Conservation (phyloP, 2,888 invertebrate genomes). For the Megalurothrips usitatus region DNA sequence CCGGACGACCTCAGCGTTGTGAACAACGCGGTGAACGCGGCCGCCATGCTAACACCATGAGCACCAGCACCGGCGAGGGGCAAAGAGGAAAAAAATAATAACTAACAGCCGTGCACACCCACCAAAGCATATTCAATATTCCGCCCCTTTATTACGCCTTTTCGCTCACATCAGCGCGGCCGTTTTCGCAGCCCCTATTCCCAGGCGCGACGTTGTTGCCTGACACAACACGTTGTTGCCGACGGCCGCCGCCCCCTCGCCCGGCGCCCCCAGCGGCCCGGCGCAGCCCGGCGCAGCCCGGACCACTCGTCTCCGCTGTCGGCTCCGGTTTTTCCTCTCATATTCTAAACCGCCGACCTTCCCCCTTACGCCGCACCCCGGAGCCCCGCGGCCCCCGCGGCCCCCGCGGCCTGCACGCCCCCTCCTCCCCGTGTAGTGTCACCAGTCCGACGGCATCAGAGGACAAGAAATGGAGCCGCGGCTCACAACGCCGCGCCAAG, state of each 20-base stretch:
- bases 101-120: too few species aligned
- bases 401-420: too few species aligned
- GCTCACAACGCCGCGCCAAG: background rate
- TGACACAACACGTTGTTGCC: background rate
- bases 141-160: too few species aligned
- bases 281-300: background rate
- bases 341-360: background rate
- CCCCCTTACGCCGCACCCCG: background rate
- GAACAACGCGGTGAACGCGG: too few species aligned
- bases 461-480: background rate
- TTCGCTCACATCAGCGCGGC: too few species aligned
- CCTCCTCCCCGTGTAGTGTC: background rate
- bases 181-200: too few species aligned
- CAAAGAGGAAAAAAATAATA: too few species aligned
- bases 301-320: background rate
- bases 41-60: too few species aligned
- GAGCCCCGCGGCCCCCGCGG: too few species aligned
- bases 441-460: background rate
- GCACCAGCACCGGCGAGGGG: too few species aligned
- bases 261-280: background rate
- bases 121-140: too few species aligned
- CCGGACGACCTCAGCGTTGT: too few species aligned
- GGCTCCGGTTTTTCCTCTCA: slow-evolving; percentile 5
- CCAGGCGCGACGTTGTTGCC: background rate
- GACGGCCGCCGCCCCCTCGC: background rate